Evolutionary conservation across 2,888 invertebrate genomes (phyloP), one percentile per base, ranked within the genome.

Genomic region (Plemyria rubiginata): DNA sequence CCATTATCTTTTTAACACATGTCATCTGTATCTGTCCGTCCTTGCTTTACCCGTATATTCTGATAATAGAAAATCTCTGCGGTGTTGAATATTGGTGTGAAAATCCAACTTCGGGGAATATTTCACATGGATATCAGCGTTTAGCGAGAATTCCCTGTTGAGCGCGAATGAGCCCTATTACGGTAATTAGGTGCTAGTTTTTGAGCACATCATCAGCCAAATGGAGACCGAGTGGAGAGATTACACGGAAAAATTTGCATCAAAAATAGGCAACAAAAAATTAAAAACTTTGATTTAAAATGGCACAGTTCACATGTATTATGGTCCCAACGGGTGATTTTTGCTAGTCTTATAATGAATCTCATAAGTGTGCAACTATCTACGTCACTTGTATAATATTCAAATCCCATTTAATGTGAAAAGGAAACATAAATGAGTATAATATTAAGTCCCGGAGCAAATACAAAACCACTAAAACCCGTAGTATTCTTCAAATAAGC

Each of bases 101-200:
- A 56, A 60, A 53, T 55, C 28, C 53, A 45, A 45, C 40, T 53
- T 32, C 36, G 36, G 40, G 48, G 43, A 57, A 60, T 60, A 57
- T 62, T 62, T 58, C 54, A 65, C 56, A 40, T 51, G 54, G 43
- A 60, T 58, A 55, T 51, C 57, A 60, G 51, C 54, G 54, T 15
- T 65, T 54, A 60, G 38, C 46, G 28, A 7, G 50, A 54, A 60
- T 65, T 61, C 60, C 51, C 54, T 7, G 56, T 38, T 43, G 60
- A 56, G 45, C 48, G 40, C 49, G 32, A 62, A 64, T 62, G 63
- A 64, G 51, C 41, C 60, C 58, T 61, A 66, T 69, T 66, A 66
- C 62, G 12, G 45, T 69, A 59, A 69, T 69, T 66, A 69, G 64
- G 54, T 60, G 62, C 54, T 64, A 66, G 58, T 65, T 62, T 60